A percentile compares a stretch with the other conserved stretches of the same genome.
These are phyloP conservation scores for Oasisia sp. DNA, from an alignment of 2,888 invertebrate genomes.

Conservation along the genomic window DNA sequence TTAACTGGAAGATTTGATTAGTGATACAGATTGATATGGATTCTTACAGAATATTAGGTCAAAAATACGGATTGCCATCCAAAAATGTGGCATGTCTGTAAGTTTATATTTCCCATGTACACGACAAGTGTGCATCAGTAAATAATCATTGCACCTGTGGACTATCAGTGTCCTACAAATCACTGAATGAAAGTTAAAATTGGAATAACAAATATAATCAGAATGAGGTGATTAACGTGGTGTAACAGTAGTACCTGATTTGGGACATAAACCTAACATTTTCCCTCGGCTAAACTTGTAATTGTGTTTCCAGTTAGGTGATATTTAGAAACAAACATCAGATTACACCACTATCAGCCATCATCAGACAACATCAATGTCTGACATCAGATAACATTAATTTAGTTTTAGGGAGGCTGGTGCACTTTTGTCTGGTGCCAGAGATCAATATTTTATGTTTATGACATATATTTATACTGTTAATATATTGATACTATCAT, in stretches of 20 bases:
- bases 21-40: too few relatives aligned
- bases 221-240: background rate
- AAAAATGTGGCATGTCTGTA: too few relatives aligned
- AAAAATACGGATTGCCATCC: too few relatives aligned
- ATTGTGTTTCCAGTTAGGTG: background rate
- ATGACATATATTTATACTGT: too few relatives aligned
- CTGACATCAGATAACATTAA: too few relatives aligned
- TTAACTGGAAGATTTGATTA: too few relatives aligned
- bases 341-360: background rate
- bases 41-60: too few relatives aligned
- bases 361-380: too few relatives aligned
- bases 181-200: background rate
- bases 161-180: background rate
- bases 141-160: background rate
- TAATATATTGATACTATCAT: too few relatives aligned
- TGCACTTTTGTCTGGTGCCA: too few relatives aligned
- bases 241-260: background rate
- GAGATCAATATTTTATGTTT: too few relatives aligned
- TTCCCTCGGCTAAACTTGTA: background rate
- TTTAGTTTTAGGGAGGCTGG: too few relatives aligned
- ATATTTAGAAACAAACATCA: background rate
- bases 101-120: background rate
- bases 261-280: background rate
- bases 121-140: background rate
- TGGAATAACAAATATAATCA: background rate